Conservation (phyloP, 2,888 invertebrate genomes). For the Cheilosia grossa region DNA sequence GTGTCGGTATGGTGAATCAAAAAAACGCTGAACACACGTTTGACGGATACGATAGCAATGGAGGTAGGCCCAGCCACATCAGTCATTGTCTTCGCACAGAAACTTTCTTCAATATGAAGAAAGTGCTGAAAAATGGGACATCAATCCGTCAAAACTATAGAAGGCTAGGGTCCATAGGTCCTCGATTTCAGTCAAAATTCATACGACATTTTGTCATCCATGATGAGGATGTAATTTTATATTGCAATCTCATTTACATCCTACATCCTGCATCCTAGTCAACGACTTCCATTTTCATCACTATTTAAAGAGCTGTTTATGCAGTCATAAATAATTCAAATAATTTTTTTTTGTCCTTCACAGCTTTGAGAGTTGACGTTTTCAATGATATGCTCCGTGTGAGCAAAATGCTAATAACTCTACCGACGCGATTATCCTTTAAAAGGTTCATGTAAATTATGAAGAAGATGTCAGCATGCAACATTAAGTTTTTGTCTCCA, state of each 20-base stretch:
- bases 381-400: conserved; percentile 25
- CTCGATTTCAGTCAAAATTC: conserved; percentile 5
- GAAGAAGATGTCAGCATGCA: neutral
- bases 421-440: conserved; percentile 34
- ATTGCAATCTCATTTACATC: neutral
- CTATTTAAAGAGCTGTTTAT: conserved; percentile 32
- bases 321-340: conserved; percentile 51
- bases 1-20: no score
- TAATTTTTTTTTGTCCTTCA: conserved; percentile 1
- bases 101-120: no score
- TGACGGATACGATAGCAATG: no score
- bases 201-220: conserved; percentile 1
- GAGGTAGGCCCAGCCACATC: no score
- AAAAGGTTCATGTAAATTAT: conserved; percentile 41
- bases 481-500: neutral
- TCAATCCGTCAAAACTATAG: no score
- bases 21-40: no score
- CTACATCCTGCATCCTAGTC: neutral
- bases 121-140: no score
- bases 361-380: conserved; percentile 5
- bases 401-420: conserved; percentile 38
- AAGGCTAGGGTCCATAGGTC: no score
- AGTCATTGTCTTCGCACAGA: no score
- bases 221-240: neutral
- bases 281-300: conserved; percentile 3